Evolutionary conservation across 2,113 vertebrate genomes (phyloP).

Genomic region (Gallinago jamesoni): DNA sequence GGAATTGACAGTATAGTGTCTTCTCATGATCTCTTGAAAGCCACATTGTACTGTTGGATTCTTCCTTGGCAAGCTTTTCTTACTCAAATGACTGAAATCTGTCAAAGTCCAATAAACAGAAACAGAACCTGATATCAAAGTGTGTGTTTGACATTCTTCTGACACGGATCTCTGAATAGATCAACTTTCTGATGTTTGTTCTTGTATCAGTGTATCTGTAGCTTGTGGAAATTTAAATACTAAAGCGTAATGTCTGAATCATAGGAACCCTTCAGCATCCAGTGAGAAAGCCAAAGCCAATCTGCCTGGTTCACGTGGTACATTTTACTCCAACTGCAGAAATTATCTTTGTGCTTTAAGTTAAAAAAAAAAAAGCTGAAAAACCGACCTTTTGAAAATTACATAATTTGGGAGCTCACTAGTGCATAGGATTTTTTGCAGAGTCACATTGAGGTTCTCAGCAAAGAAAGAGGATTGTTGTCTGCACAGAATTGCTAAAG

Average conservation of each 20-base stretch:
- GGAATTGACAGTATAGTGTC: neutral
- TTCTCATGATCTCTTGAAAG: neutral
- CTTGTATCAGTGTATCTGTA: constrained; percentile 15
- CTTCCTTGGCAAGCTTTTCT: neutral
- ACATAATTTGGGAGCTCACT: neutral
- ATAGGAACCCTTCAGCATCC: neutral
- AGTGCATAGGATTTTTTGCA: neutral
- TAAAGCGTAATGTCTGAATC: constrained; percentile 3
- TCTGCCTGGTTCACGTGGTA: neutral
- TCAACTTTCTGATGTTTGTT: constrained; percentile 38
- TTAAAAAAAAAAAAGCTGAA: neutral
- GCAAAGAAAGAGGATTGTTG: neutral
- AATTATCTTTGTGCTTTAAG: neutral
- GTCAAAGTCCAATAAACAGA: neutral
- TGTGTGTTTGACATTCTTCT: neutral
- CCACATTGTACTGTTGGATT: neutral
- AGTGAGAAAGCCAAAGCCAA: neutral
- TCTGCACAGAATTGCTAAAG: neutral
- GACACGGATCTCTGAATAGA: neutral
- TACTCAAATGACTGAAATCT: neutral
- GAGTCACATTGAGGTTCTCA: neutral
- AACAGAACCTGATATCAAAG: constrained; percentile 2
- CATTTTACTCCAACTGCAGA: neutral
- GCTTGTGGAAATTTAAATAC: constrained; percentile 43
- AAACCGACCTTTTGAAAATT: neutral